Base-by-base conservation (phyloP, 2,888 invertebrate species). In the Morinoia aosen region DNA sequence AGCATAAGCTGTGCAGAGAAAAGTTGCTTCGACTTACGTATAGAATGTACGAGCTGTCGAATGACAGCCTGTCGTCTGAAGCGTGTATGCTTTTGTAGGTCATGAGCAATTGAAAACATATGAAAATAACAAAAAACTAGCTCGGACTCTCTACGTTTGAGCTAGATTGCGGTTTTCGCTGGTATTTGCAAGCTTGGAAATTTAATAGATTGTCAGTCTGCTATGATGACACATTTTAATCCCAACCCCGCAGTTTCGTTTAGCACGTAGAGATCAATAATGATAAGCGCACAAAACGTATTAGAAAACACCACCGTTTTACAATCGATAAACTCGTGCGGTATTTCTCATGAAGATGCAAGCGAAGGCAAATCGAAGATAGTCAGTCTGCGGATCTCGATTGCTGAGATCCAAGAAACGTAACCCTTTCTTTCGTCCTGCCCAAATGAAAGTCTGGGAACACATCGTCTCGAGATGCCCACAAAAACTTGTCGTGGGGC, bases 371-470 rank as follows among this genome's bases (percentile, higher is more conserved):
- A 16, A 76, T 76, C 25, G 76, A 33, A 76, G 25, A 76, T 33
- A 25, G 76, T 10, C 76, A 76, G 76, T 76, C 61, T 12, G 33
- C 76, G 33, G 76, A 76, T 76, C 14, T 33, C 25, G 76, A 76
- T 76, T 10, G 76, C 76, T 76, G 76, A 10, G 76, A 76, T 76
- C 33, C 76, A 76, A 76, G 76, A 76, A 76, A 76, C 25, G 76
- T 33, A 76, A 33, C 76, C 76, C 76, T 76, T 76, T 76, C 76
- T 76, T 76, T 76, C 76, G 76, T 76, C 76, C 76, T 76, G 76
- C 76, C 76, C 76, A 76, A 33, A 76, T 76, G 76, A 76, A 76
- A 76, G 76, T 76, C 76, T 76, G 76, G 76, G 76, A 76, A 76
- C 76, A 16, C 76, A 25, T 33, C 76, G 33, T 76, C 12, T 76